phyloP scores from a whole-genome alignment of 2,797 vertebrate genomes.

The Trachops cirrhosus region DNA sequence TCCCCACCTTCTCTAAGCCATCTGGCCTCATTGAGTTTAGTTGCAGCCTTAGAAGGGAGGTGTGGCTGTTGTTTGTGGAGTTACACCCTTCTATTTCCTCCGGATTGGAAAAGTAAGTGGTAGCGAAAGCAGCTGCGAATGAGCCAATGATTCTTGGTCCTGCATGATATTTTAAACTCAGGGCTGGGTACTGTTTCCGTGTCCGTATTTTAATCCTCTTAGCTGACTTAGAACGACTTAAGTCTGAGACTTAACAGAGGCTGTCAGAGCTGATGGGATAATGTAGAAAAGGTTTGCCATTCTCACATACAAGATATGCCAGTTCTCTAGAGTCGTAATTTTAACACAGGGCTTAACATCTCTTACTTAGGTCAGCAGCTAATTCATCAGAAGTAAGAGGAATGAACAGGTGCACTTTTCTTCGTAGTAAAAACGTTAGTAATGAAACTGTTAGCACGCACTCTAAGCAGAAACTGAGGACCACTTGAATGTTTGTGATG shows the following conservation, averaged over 20 bases:
- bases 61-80: not conserved
- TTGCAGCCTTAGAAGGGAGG: not conserved
- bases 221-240: conserved; percentile 44
- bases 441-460: not conserved
- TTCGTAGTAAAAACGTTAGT: conserved; percentile 28
- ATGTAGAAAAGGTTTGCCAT: conserved; percentile 1
- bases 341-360: conserved; percentile 4
- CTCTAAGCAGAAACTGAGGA: not conserved
- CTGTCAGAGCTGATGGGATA: conserved; percentile 50
- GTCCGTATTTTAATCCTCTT: conserved; percentile 48
- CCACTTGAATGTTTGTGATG: not conserved
- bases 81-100: not conserved
- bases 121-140: not conserved
- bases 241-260: conserved; percentile 54
- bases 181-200: conserved; percentile 19
- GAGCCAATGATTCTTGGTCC: not conserved
- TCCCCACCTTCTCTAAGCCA: not conserved
- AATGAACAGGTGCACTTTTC: conserved; percentile 29
- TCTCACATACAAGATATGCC: not conserved
- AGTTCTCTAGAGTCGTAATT: not conserved
- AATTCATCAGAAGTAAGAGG: conserved; percentile 46
- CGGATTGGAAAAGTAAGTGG: not conserved
- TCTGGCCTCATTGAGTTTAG: not conserved
- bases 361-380: not conserved
- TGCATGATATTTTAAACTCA: not conserved